A percentile compares a stretch with the other conserved stretches of the same genome.
Conservation (phyloP, 2,797 vertebrate genomes). For the Channa striata region DNA sequence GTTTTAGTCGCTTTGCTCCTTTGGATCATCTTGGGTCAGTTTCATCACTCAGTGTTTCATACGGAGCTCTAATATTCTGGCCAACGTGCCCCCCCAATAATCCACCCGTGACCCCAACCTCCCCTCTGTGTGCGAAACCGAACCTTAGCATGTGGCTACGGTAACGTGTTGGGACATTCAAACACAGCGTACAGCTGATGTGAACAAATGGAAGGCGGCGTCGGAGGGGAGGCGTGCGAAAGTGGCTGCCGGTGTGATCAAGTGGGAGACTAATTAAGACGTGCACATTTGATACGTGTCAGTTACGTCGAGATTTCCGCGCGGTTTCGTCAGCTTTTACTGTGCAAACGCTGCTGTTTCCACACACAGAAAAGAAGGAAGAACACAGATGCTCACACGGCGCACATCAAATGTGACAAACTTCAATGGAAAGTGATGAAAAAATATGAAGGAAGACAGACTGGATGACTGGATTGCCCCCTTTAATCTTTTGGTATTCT, state of each 20-base stretch:
- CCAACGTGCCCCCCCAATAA: background rate
- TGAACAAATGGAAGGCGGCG: constrained; percentile 17
- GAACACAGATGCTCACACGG: constrained; percentile 47
- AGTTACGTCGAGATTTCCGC: constrained; percentile 61
- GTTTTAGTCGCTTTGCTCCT: too few species aligned
- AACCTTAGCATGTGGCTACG: accelerated
- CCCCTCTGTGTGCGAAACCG: too few species aligned
- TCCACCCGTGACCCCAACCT: too few species aligned
- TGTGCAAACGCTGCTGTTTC: constrained; percentile 57
- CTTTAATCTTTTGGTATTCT: constrained; percentile 73
- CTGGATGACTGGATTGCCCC: constrained; percentile 57
- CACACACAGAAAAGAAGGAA: constrained; percentile 26
- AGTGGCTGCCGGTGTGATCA: constrained; percentile 46
- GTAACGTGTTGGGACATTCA: background rate
- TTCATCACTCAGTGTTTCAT: too few species aligned
- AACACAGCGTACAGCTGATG: background rate
- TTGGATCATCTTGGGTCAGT: too few species aligned
- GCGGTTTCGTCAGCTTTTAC: constrained; percentile 72
- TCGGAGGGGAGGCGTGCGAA: constrained; percentile 7
- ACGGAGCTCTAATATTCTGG: too few species aligned
- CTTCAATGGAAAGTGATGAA: constrained; percentile 73
- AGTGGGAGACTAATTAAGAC: constrained; percentile 57
- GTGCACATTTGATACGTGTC: constrained; percentile 57
- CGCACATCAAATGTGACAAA: constrained; percentile 74
- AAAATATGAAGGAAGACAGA: constrained; percentile 56